Evolutionary conservation across 2,797 vertebrate species (phyloP), one percentile per base, ranked within the genome.

Genomic region (Pseudochaenichthys georgianus): DNA sequence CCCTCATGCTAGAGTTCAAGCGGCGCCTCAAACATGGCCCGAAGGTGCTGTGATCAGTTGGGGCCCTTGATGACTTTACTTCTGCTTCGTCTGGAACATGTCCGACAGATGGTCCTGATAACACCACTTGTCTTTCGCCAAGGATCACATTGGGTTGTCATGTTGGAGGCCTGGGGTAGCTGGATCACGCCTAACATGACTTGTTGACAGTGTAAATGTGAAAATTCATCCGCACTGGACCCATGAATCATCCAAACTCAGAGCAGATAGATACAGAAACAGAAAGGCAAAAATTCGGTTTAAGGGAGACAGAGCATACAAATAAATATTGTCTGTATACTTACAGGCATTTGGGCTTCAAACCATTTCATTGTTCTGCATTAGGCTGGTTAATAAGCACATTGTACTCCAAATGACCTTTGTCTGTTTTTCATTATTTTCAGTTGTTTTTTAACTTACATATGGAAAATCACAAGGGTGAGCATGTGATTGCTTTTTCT

Each of bases 61-160:
- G 64, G 31, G 77, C 80, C 78, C 87, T 80, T 89, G 84, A 90
- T 82, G 88, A 83, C 84, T 92, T 88, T 78, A 73, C 72, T 83
- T 82, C 55, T 80, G 69, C 81, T 66, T 47, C 15, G 12, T 85
- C 84, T 90, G 86, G 87, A 88, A 66, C 77, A 68, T 64, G 73
- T 90, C 85, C 63, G 87, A 82, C 81, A 89, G 90, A 92, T 92
- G 84, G 74, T 80, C 69, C 71, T 23, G 84, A 90, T 90, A 92
- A 89, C 68, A 31, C 23, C 47, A 43, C 73, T 64, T 84, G 84
- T 89, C 79, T 91, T 78, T 87, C 38, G 48, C 42, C 73, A 80
- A 75, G 61, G 19, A 2, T 47, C 76, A 75, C 74, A 59, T 64
- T 70, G 41, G 53, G 52, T 76, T 78, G 78, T 85, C 78, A 80